Conservation (phyloP, 2,888 invertebrate genomes). For the Dysmachus trigonus region DNA sequence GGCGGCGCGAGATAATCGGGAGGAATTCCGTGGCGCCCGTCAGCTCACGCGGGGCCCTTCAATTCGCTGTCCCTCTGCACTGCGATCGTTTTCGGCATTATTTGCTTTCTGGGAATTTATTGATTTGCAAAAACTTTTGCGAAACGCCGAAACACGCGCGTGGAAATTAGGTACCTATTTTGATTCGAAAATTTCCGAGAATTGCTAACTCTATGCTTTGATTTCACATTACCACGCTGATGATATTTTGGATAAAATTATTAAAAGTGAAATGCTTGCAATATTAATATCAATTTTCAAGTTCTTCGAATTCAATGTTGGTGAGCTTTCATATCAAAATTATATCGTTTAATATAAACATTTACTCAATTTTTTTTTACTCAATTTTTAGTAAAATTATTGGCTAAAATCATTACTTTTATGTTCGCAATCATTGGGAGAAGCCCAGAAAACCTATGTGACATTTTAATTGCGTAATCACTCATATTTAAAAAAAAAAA, state of each 20-base stretch:
- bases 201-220: not conserved
- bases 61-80: not conserved
- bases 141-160: not conserved
- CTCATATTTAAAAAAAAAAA: too few relatives aligned
- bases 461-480: too few relatives aligned
- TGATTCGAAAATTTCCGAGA: not conserved
- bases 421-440: too few relatives aligned
- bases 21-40: not conserved
- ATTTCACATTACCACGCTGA: not conserved
- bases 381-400: too few relatives aligned
- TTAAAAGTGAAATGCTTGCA: too few relatives aligned
- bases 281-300: too few relatives aligned
- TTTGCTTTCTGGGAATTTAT: not conserved
- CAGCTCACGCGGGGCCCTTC: not conserved
- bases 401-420: too few relatives aligned
- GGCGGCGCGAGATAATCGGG: constrained; percentile 2
- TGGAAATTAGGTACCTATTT: not conserved
- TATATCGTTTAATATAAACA: too few relatives aligned
- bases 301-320: too few relatives aligned
- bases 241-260: not conserved
- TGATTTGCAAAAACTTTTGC: not conserved
- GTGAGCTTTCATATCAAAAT: too few relatives aligned
- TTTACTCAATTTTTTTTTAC: too few relatives aligned
- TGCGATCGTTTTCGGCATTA: not conserved
- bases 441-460: too few relatives aligned